Evolutionary conservation across 2,113 vertebrate genomes (phyloP), one percentile per base, ranked within the genome.

Genomic region (Harpagus bidentatus): DNA sequence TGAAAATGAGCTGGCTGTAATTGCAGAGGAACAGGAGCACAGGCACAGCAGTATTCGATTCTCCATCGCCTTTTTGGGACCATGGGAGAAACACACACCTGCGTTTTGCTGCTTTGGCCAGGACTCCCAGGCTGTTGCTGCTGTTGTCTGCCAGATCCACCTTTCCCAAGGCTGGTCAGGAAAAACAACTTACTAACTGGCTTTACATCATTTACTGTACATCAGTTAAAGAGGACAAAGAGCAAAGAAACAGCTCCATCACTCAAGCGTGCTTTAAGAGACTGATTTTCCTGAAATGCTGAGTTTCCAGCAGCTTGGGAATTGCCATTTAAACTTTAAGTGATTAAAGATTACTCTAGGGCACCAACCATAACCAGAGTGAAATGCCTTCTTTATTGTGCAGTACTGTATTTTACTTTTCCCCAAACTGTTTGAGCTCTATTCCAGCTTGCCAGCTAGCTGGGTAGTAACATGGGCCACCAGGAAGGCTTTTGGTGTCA

Each of bases 1-100:
- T 18, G 63, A 56, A 67, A 71, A 73, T 6, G 26, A 77, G 47
- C 25, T 0, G 2, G 59, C 63, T 84, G 78, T 15, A 18, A n/a
- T 3, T 56, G 43, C 58, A 34, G 52, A 43, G 59, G 42, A 47
- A 1, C 38, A 31, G 56, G 29, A 92, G 73, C 82, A 71, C 25
- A 2, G 19, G 4, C 53, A 42, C 32, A n/a, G 29, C 3, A 1
- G 32, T 13, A 8, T 55, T 15, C 1, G 1, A 10, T 38, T 78
- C 53, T 53, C 76, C 58, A 5, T 19, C 1, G 0, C 9, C 63
- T 76, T 66, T 73, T 29, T 0, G 6, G 65, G 19, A 71, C 9
- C 1, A 0, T 0, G 20, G 31, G n/a, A 81, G 53, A 82, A 88
- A 55, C 7, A 36, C 0, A 0, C 38, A 42, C 16, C 56, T 1